Evolutionary conservation across 1,140 invertebrate genomes (phyloP).

Genomic region (Elysia chlorotica): DNA sequence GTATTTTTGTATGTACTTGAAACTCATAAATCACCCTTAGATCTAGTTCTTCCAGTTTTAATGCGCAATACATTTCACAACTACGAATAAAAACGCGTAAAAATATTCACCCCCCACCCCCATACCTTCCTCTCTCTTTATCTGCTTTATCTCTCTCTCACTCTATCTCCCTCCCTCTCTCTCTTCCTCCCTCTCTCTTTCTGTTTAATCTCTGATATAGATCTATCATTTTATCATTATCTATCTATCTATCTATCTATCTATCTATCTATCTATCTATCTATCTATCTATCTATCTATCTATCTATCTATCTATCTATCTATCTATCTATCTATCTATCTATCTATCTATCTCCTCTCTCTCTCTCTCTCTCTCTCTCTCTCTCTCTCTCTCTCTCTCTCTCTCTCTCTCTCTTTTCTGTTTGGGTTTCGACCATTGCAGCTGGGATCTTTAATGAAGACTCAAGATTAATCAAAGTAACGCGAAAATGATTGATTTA

Average conservation of each 20-base stretch:
- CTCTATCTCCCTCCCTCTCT: not conserved
- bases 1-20: too few relatives aligned
- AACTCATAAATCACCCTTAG: too few relatives aligned
- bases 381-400: not conserved
- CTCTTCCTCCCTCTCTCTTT: not conserved
- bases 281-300: not conserved
- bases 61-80: too few relatives aligned
- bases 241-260: not conserved
- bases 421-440: not conserved
- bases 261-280: not conserved
- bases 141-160: not conserved
- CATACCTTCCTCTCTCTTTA: not conserved
- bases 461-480: too few relatives aligned
- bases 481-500: not conserved
- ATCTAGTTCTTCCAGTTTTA: too few relatives aligned
- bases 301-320: not conserved
- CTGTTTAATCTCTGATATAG: too few relatives aligned
- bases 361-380: not conserved
- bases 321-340: not conserved
- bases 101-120: too few relatives aligned
- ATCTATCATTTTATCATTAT: too few relatives aligned
- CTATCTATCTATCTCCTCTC: not conserved
- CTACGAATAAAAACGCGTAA: too few relatives aligned
- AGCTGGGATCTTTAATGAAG: not conserved
- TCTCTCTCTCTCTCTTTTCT: not conserved